Percentiles rank a stretch among this genome's conserved stretches.
Evolutionary conservation across 2,888 invertebrate genomes (phyloP).

Genomic region (Patella caerulea): DNA sequence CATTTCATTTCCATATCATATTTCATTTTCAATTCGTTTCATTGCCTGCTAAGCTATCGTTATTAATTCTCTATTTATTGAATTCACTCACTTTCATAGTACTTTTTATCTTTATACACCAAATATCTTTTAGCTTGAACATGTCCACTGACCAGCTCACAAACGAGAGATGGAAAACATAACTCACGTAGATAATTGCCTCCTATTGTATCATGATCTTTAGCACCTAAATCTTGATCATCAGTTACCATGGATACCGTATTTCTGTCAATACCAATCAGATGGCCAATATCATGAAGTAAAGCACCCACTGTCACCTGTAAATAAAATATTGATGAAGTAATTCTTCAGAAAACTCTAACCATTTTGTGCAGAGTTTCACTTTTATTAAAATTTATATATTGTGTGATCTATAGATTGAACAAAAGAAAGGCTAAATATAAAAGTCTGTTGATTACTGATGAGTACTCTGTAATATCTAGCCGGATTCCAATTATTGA

Average conservation of each 20-base stretch:
- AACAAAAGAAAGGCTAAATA: neutral
- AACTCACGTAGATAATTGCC: slow-evolving; percentile 42
- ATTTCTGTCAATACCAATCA: slow-evolving; percentile 41
- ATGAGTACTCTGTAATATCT: no score
- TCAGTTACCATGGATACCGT: slow-evolving; percentile 44
- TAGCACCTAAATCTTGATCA: slow-evolving; percentile 42
- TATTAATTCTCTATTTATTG: no score
- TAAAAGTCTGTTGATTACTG: no score
- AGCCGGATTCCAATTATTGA: no score
- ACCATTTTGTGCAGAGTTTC: neutral
- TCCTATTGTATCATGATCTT: slow-evolving; percentile 47
- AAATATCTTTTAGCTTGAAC: slow-evolving; percentile 60
- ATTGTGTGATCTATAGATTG: neutral
- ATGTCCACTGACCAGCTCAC: slow-evolving; percentile 49
- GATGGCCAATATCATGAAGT: slow-evolving; percentile 58
- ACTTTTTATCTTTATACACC: slow-evolving; percentile 43
- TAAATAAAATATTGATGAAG: neutral
- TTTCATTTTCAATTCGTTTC: no score
- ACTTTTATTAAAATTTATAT: no score
- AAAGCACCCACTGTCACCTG: slow-evolving; percentile 53
- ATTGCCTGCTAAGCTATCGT: no score
- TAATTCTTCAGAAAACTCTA: neutral
- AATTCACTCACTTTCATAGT: slow-evolving; percentile 45
- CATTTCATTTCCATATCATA: no score
- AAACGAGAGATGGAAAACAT: slow-evolving; percentile 44